Percentiles rank a stretch among this genome's conserved stretches.
These are phyloP conservation scores for Limnephilus auricula DNA, from an alignment of 2,888 invertebrate genomes.

Conservation along the genomic window DNA sequence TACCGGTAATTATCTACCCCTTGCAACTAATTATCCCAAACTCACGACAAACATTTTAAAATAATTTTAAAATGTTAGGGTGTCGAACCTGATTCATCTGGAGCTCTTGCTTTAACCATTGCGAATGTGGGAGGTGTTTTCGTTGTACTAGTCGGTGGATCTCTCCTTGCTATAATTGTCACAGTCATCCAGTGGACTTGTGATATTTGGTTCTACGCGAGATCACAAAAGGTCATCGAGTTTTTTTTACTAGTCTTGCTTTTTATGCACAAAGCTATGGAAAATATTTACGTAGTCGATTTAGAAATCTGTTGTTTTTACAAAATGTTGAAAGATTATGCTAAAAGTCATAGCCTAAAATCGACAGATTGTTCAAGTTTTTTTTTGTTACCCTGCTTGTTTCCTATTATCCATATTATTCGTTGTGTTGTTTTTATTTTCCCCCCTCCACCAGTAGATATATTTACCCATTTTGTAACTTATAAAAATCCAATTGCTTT, in stretches of 20 bases:
- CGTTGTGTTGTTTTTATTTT: background rate
- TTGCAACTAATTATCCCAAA: background rate
- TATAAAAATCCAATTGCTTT: background rate
- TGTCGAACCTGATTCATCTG: slow-evolving; percentile 66
- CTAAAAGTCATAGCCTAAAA: too few relatives aligned
- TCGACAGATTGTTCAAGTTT: background rate
- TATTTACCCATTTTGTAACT: background rate
- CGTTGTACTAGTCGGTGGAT: slow-evolving; percentile 84
- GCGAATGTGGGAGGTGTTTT: slow-evolving; percentile 90
- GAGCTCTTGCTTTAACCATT: slow-evolving; percentile 79
- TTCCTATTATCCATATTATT: background rate
- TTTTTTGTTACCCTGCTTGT: background rate
- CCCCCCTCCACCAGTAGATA: background rate
- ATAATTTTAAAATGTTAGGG: slow-evolving; percentile 27
- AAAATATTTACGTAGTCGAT: background rate
- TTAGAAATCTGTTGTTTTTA: background rate
- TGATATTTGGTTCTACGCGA: slow-evolving; percentile 74
- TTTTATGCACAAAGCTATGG: background rate
- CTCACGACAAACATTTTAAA: background rate
- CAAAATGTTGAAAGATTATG: background rate
- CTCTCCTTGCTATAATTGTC: slow-evolving; percentile 80
- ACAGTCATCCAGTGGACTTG: slow-evolving; percentile 81
- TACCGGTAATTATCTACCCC: background rate
- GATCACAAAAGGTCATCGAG: slow-evolving; percentile 71
- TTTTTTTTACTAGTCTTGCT: background rate